These are phyloP conservation scores for Ammospiza nelsoni DNA, from an alignment of 2,113 vertebrate genomes.

Conservation along the genomic window DNA sequence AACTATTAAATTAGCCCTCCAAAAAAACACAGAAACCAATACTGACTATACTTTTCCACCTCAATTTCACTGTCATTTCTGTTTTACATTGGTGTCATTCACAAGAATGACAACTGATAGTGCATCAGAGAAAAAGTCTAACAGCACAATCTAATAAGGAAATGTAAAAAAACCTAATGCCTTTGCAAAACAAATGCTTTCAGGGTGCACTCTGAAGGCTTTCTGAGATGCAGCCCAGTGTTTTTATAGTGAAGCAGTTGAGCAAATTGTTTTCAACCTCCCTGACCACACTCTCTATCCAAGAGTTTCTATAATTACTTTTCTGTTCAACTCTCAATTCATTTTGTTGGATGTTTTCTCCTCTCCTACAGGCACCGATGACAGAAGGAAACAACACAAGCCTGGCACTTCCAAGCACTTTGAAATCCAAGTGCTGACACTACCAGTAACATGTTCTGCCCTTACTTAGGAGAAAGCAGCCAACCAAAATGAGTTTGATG, in stretches of 20 bases:
- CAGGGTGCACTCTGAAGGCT: not conserved
- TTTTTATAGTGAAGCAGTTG: slow-evolving; percentile 30
- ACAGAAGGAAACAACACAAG: slow-evolving; percentile 51
- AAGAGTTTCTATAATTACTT: slow-evolving; percentile 35
- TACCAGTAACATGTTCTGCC: not conserved
- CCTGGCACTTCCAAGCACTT: slow-evolving; percentile 7
- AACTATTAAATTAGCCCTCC: not conserved
- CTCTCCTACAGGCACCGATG: slow-evolving; percentile 23
- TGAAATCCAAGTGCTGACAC: slow-evolving; percentile 39
- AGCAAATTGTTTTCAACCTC: slow-evolving; percentile 13
- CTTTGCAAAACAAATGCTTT: not conserved
- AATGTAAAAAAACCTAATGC: not conserved
- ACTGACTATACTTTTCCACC: not conserved
- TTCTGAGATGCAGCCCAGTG: slow-evolving; percentile 4
- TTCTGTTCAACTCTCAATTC: slow-evolving; percentile 10
- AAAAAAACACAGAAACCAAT: not conserved
- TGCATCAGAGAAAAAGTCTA: not conserved
- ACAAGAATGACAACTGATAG: rapidly evolving
- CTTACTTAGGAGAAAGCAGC: slow-evolving; percentile 28
- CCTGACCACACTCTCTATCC: not conserved
- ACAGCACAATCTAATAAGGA: rapidly evolving
- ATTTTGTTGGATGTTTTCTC: slow-evolving; percentile 19
- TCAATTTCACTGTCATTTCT: not conserved
- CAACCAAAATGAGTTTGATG: not conserved
- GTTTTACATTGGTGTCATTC: not conserved